Conservation (phyloP, 2,797 vertebrate species). For the Orientallactaga sibirica region DNA sequence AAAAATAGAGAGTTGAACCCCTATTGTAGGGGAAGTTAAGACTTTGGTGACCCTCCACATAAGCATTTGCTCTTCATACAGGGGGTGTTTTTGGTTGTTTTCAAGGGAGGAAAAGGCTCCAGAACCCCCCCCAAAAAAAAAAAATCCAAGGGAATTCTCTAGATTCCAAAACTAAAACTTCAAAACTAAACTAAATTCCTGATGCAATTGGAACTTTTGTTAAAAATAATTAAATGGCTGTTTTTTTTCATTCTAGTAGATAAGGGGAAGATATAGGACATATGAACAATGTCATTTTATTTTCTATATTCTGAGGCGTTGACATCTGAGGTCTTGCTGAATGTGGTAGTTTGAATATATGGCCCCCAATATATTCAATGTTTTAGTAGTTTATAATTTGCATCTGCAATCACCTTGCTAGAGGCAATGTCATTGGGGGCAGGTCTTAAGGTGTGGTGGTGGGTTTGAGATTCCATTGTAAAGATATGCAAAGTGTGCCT, state of each 20-base stretch:
- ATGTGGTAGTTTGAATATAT: too few species aligned
- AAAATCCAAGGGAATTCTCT: not conserved
- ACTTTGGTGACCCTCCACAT: not conserved
- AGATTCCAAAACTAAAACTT: not conserved
- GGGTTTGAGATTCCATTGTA: too few species aligned
- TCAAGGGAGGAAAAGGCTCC: not conserved
- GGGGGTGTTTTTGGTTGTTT: not conserved
- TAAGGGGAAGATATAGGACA: not conserved
- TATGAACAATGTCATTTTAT: not conserved
- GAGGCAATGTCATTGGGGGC: too few species aligned
- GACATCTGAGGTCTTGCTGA: not conserved
- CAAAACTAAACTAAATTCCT: conserved; percentile 9
- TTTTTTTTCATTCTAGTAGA: not conserved
- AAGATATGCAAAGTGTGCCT: too few species aligned
- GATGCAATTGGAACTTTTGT: not conserved
- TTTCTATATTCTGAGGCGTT: not conserved
- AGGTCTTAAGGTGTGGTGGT: too few species aligned
- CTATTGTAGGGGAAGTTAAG: not conserved
- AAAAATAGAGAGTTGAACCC: not conserved
- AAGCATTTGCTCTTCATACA: not conserved
- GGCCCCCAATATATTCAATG: too few species aligned
- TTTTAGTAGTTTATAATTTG: too few species aligned
- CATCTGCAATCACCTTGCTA: too few species aligned
- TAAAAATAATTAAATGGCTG: not conserved
- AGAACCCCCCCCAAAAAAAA: not conserved